phyloP scores from a whole-genome alignment of 2,888 invertebrate genomes.

The Frankliniella intonsa region DNA sequence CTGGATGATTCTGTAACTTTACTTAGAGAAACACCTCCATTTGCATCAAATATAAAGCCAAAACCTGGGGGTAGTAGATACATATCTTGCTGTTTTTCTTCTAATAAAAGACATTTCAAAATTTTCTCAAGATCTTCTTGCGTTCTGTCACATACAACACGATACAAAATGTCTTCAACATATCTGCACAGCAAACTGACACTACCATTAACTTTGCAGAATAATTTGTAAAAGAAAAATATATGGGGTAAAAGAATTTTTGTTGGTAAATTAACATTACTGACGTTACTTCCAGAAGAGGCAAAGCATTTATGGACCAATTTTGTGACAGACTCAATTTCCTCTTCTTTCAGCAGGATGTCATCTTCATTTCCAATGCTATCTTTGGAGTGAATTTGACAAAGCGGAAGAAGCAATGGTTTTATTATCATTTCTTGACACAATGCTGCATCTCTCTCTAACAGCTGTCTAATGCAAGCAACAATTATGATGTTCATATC shows the following conservation, averaged over 20 bases:
- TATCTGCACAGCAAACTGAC: constrained; percentile 38
- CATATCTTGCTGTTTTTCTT: constrained; percentile 39
- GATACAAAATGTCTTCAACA: constrained; percentile 38
- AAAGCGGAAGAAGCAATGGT: constrained; percentile 29
- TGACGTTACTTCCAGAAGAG: constrained; percentile 43
- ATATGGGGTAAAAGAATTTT: constrained; percentile 40
- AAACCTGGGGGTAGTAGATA: constrained; percentile 41
- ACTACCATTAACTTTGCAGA: constrained; percentile 38
- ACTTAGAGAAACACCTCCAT: constrained; percentile 45
- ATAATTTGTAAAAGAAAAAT: constrained; percentile 37
- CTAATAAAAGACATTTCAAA: constrained; percentile 45
- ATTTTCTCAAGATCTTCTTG: constrained; percentile 39
- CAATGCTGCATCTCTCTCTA: constrained; percentile 28
- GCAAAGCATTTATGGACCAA: constrained; percentile 45
- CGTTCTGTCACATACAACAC: constrained; percentile 37
- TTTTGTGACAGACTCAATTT: constrained; percentile 44
- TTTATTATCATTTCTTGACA: constrained; percentile 31
- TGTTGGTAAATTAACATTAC: constrained; percentile 41
- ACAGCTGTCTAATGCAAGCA: constrained; percentile 30
- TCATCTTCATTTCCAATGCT: not conserved
- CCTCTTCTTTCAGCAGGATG: constrained; percentile 40
- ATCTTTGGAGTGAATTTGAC: not conserved
- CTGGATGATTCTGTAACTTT: constrained; percentile 51
- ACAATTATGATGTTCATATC: not conserved
- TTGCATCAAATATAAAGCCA: constrained; percentile 44